Evolutionary conservation across 2,113 vertebrate genomes (phyloP).

Genomic region (Chinchilla lanigera): DNA sequence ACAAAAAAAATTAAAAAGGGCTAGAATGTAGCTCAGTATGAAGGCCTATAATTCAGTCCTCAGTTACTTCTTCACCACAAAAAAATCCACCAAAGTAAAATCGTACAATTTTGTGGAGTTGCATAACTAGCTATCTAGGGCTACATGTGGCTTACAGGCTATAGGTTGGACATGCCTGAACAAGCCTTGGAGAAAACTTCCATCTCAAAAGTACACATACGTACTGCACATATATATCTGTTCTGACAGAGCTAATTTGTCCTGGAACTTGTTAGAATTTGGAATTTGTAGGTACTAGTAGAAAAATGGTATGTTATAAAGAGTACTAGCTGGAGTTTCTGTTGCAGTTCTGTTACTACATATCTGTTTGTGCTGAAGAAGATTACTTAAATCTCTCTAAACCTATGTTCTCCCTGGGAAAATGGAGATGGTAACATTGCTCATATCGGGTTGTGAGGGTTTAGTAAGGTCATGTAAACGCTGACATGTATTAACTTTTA

Average conservation of each 20-base stretch:
- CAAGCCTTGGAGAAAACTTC: not conserved
- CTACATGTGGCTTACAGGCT: not conserved
- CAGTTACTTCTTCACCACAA: not conserved
- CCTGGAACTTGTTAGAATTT: constrained; percentile 1
- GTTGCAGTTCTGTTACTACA: not conserved
- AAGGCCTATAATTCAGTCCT: not conserved
- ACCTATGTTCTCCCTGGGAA: not conserved
- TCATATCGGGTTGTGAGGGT: not conserved
- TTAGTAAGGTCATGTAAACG: not conserved
- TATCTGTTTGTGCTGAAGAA: not conserved
- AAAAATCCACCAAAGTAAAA: not conserved
- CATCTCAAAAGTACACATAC: not conserved
- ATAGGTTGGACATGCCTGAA: not conserved
- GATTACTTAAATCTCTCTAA: not conserved
- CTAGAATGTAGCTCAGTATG: not conserved
- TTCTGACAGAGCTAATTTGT: constrained; percentile 22
- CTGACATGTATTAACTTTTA: not conserved
- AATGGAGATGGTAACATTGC: no score
- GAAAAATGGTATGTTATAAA: not conserved
- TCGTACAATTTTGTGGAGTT: not conserved
- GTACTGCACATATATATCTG: not conserved
- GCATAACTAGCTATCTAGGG: not conserved
- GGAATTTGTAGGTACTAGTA: not conserved
- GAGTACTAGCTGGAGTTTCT: not conserved
- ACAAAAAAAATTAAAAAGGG: not conserved